Evolutionary conservation across 1,140 invertebrate genomes (phyloP).

Genomic region (Bombus superbus): DNA sequence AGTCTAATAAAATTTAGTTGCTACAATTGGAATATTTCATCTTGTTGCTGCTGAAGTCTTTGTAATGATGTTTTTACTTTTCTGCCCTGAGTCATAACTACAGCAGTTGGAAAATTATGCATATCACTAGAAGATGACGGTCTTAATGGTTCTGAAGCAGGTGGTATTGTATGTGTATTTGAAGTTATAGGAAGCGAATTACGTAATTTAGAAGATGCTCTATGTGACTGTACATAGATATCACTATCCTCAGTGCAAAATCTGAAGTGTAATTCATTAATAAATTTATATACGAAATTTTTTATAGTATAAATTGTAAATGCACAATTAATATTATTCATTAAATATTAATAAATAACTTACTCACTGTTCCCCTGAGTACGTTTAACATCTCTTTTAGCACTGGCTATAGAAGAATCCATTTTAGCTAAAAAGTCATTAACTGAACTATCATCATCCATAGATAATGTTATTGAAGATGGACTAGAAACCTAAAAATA

Average conservation of each 20-base stretch:
- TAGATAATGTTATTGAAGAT: slow-evolving; percentile 73
- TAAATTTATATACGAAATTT: background rate
- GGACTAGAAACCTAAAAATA: slow-evolving; percentile 76
- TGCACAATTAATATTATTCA: background rate
- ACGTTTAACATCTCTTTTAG: slow-evolving; percentile 92
- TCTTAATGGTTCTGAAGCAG: slow-evolving; percentile 72
- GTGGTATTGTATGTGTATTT: slow-evolving; percentile 64
- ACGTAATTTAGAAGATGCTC: slow-evolving; percentile 83
- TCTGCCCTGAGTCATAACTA: slow-evolving; percentile 90
- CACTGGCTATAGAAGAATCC: slow-evolving; percentile 92
- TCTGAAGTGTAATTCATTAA: slow-evolving; percentile 72
- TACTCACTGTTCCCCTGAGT: slow-evolving; percentile 90
- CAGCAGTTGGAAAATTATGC: slow-evolving; percentile 83
- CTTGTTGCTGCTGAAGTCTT: slow-evolving; percentile 91
- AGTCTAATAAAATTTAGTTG: slow-evolving; percentile 74
- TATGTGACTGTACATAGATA: slow-evolving; percentile 82
- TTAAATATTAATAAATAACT: slow-evolving; percentile 79
- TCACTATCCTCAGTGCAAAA: slow-evolving; percentile 84
- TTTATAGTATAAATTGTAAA: background rate
- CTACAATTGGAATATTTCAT: slow-evolving; percentile 96
- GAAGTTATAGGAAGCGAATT: slow-evolving; percentile 81
- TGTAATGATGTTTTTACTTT: slow-evolving; percentile 90
- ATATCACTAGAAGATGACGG: slow-evolving; percentile 78
- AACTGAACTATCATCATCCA: slow-evolving; percentile 88
- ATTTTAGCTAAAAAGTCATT: slow-evolving; percentile 94